Base-by-base conservation (phyloP, 2,797 vertebrate genomes). In the Pangasius larnaudii region DNA sequence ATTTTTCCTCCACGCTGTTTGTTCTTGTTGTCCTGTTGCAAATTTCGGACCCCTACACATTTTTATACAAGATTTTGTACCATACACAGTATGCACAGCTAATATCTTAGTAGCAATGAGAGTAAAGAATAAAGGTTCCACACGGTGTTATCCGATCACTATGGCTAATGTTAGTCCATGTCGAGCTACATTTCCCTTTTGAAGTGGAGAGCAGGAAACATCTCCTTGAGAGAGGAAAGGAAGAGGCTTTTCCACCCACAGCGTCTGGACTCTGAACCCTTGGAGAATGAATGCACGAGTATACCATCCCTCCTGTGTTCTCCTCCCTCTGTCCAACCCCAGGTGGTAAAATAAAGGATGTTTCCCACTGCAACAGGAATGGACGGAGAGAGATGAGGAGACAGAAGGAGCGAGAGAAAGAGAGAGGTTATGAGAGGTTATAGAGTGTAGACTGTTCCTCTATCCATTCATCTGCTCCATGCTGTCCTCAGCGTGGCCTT, bases 271-370 rank as follows among this genome's bases (percentile, higher is more conserved):
- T 22, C 92, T 95, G 94, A 94, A 93, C 93, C 93, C 92, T 94
- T 56, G 24, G 82, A 88, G 87, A 61, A 71, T 59, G 77, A 71
- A 79, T 72, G 53, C 11, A 5, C 51, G n/a, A 82, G 78, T 90
- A 77, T 89, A 87, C 87, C 84, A 87, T 82, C 74, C 91, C 75
- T 71, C 51, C 80, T 65, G 42, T 63, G 84, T 86, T 93, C 95
- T 94, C 96, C 96, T 83, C 69, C 85, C 71, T 86, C 88, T 58
- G 94, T 93, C 92, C 93, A 93, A 95, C 94, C 94, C 94, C 96
- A 92, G 91, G 91, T 93, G 96, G 95, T 96, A 95, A 94, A 95
- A 96, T 96, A 96, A 96, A 96, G 93, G 95, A 96, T 93, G 94
- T 92, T 93, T 95, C 95, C 94, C 90, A 92, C 90, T 83, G 94